A percentile compares a stretch with the other conserved stretches of the same genome.
These are phyloP conservation scores for Poeciliopsis presidionis DNA, from an alignment of 2,797 vertebrate genomes.

Conservation along the genomic window DNA sequence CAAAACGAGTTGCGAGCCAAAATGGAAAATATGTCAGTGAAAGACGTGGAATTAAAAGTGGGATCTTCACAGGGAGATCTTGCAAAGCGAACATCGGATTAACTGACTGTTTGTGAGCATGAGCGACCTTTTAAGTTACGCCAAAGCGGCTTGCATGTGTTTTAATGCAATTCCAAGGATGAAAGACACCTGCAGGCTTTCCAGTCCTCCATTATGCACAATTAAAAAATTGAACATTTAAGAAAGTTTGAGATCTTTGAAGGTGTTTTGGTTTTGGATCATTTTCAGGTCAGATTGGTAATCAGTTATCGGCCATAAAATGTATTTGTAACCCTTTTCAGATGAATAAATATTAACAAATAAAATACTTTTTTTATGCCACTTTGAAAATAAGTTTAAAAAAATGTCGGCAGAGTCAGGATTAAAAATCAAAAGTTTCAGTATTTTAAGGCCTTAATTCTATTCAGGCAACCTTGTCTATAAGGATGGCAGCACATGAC, in stretches of 20 bases:
- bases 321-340: background rate
- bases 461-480: slow-evolving; percentile 11
- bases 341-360: background rate
- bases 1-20: background rate
- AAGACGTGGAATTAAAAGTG: background rate
- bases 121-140: background rate
- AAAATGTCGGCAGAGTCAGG: background rate
- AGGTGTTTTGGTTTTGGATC: background rate
- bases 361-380: background rate
- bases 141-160: background rate
- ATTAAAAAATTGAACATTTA: background rate
- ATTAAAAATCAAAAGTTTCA: slow-evolving; percentile 47
- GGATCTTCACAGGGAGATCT: background rate
- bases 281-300: no score
- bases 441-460: background rate
- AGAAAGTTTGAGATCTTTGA: background rate
- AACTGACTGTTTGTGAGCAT: background rate
- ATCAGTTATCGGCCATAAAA: background rate
- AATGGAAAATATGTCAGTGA: background rate
- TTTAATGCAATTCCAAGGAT: background rate
- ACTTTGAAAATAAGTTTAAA: background rate
- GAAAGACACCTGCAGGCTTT: background rate
- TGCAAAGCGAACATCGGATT: background rate
- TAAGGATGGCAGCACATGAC: background rate
- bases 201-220: background rate